Conservation (phyloP, 2,113 vertebrate species). For the human (Homo sapiens) region GRCh38 chr22:48782501-48783000, state of each 20-base stretch:
- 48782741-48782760: background rate
- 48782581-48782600: fast-evolving
- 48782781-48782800: background rate
- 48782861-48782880: background rate
- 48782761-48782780: background rate
- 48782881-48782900: fast-evolving
- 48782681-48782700: background rate
- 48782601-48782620: fast-evolving
- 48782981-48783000: background rate
- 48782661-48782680: background rate
- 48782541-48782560: fast-evolving
- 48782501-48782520: background rate
- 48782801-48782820: constrained; percentile 29
- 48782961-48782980: fast-evolving
- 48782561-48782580: fast-evolving
- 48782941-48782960: fast-evolving
- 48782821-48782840: background rate
- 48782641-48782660: background rate
- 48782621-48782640: fast-evolving
- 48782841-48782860: background rate
- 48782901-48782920: too few species aligned
- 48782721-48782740: constrained; percentile 22
- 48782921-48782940: too few species aligned
- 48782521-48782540: fast-evolving
- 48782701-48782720: background rate